Conservation (phyloP, 2,888 invertebrate genomes). For the Zygaena filipendulae region DNA sequence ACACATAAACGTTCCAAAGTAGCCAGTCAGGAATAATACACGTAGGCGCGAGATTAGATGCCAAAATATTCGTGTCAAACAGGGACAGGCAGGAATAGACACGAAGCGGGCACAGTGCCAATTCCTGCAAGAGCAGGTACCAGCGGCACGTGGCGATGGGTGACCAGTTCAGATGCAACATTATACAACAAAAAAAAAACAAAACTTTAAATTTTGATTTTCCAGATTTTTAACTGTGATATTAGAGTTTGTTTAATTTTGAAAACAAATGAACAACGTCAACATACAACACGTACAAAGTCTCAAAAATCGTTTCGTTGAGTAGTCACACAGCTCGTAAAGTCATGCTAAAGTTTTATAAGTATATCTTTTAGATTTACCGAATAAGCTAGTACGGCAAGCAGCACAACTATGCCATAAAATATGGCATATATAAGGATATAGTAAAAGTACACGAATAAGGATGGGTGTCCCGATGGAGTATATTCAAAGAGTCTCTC, state of each 20-base stretch:
- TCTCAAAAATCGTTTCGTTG: too few species aligned
- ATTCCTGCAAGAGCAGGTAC: conserved; percentile 41
- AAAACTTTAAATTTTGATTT: too few species aligned
- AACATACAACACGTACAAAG: too few species aligned
- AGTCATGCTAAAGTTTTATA: too few species aligned
- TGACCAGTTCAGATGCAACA: conserved; percentile 28
- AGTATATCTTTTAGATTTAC: too few species aligned
- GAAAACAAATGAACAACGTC: too few species aligned
- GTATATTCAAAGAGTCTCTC: conserved; percentile 22
- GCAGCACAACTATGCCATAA: too few species aligned
- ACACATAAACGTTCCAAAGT: conserved; percentile 43
- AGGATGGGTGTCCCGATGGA: conserved; percentile 13
- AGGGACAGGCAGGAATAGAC: conserved; percentile 58
- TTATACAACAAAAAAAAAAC: too few species aligned
- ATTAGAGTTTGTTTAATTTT: neutral
- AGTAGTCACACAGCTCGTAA: too few species aligned
- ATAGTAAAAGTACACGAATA: neutral
- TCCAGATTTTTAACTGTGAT: neutral
- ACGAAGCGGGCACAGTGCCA: conserved; percentile 49
- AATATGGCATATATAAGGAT: too few species aligned
- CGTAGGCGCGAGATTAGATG: conserved; percentile 50
- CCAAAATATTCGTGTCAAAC: conserved; percentile 54
- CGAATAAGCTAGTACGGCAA: too few species aligned
- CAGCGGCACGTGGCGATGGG: conserved; percentile 42
- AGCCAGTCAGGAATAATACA: conserved; percentile 23